phyloP scores from a whole-genome alignment of 2,113 vertebrate genomes.

The Spea bombifrons region DNA sequence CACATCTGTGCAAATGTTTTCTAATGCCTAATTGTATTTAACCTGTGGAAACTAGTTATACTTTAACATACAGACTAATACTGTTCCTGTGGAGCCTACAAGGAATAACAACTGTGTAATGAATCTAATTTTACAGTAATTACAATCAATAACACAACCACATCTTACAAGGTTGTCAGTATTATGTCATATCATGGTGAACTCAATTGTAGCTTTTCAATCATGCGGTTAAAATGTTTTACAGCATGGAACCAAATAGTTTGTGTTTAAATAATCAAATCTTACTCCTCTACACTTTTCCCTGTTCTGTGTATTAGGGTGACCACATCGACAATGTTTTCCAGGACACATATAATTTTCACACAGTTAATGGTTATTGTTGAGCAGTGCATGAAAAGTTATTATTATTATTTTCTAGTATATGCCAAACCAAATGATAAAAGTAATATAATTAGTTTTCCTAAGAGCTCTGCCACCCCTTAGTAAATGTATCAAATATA shows the following conservation, averaged over 20 bases:
- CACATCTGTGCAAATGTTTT: too few species aligned
- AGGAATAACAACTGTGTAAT: neutral
- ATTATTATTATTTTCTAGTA: too few species aligned
- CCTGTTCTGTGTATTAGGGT: constrained; percentile 3
- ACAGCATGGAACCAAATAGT: constrained; percentile 29
- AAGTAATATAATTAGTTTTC: too few species aligned
- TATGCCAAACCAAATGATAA: too few species aligned
- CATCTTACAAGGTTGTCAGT: constrained; percentile 1
- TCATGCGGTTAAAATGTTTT: constrained; percentile 26
- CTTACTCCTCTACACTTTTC: neutral
- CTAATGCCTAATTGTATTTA: too few species aligned
- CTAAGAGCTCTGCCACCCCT: too few species aligned
- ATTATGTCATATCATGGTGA: constrained; percentile 8
- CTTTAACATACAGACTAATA: neutral
- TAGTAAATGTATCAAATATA: too few species aligned
- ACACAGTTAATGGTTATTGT: neutral
- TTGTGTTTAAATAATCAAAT: constrained; percentile 20
- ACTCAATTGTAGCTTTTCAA: constrained; percentile 1
- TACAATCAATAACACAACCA: constrained; percentile 22
- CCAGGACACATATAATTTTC: neutral
- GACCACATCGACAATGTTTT: neutral
- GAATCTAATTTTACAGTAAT: constrained; percentile 32
- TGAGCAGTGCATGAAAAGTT: too few species aligned
- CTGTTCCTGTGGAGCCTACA: neutral
- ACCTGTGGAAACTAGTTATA: too few species aligned